These are phyloP conservation scores for Florisuga fusca DNA, from an alignment of 2,797 vertebrate species.

Conservation along the genomic window DNA sequence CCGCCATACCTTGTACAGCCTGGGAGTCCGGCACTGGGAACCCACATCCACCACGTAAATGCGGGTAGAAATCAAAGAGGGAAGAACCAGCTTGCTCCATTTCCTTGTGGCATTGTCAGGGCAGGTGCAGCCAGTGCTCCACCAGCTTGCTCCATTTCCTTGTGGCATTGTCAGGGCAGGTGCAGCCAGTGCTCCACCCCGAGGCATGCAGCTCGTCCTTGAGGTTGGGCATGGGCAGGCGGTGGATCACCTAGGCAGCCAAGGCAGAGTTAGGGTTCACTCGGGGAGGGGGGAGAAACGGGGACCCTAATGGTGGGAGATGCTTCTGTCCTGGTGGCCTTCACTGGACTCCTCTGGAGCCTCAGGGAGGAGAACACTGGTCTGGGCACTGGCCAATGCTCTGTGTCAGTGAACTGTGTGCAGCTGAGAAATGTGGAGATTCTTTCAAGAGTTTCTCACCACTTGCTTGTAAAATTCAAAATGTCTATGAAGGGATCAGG, in stretches of 20 bases:
- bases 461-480: neutral
- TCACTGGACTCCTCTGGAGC: neutral
- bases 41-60: slow-evolving; percentile 90
- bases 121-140: slow-evolving; percentile 92
- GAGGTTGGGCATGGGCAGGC: slow-evolving; percentile 90
- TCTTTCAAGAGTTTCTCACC: neutral
- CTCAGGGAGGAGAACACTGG: neutral
- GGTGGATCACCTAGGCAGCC: slow-evolving; percentile 88
- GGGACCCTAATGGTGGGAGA: neutral
- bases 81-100: slow-evolving; percentile 87
- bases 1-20: slow-evolving; percentile 84
- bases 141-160: slow-evolving; percentile 86
- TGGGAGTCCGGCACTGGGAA: slow-evolving; percentile 78
- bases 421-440: neutral
- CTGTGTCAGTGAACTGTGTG: neutral
- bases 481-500: rapidly evolving
- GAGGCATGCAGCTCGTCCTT: slow-evolving; percentile 91
- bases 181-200: slow-evolving; percentile 91
- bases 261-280: neutral
- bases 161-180: slow-evolving; percentile 82
- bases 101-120: slow-evolving; percentile 77
- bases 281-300: neutral
- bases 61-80: slow-evolving; percentile 89
- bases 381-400: neutral
- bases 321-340: neutral